phyloP scores from a whole-genome alignment of 2,797 vertebrate genomes.

The Pangasius krempfi region DNA sequence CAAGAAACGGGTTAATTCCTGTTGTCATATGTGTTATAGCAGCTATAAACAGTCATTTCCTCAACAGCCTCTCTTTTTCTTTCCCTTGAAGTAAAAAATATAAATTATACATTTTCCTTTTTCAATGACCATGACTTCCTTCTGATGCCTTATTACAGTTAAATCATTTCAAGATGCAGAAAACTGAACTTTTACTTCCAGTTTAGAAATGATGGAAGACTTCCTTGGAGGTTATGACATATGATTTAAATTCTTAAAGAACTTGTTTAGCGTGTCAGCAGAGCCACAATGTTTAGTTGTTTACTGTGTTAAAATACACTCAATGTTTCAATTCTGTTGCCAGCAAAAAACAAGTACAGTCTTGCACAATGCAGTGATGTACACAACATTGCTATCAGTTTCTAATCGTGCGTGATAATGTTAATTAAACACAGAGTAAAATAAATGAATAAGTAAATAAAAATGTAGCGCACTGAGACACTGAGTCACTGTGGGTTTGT shows the following conservation, averaged over 20 bases:
- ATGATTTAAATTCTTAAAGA: not conserved
- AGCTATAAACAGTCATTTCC: not conserved
- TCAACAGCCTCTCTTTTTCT: not conserved
- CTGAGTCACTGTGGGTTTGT: not conserved
- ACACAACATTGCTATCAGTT: not conserved
- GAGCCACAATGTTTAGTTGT: not conserved
- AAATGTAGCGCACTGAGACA: not conserved
- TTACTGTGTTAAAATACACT: not conserved
- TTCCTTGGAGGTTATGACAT: not conserved
- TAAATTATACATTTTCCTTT: not conserved
- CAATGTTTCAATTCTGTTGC: not conserved
- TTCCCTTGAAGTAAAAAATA: not conserved
- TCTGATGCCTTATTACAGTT: not conserved
- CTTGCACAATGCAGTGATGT: constrained; percentile 1
- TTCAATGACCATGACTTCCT: not conserved
- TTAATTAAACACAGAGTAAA: not conserved
- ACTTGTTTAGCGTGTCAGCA: not conserved
- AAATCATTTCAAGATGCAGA: not conserved
- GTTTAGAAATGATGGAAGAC: not conserved
- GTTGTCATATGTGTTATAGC: not conserved
- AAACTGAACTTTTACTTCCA: not conserved
- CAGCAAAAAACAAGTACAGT: not conserved
- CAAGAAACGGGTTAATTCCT: not conserved
- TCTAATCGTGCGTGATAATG: not conserved
- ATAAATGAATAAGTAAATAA: not conserved